These are phyloP conservation scores for Bombus cullumanus DNA, from an alignment of 1,140 invertebrate genomes.

Conservation along the genomic window DNA sequence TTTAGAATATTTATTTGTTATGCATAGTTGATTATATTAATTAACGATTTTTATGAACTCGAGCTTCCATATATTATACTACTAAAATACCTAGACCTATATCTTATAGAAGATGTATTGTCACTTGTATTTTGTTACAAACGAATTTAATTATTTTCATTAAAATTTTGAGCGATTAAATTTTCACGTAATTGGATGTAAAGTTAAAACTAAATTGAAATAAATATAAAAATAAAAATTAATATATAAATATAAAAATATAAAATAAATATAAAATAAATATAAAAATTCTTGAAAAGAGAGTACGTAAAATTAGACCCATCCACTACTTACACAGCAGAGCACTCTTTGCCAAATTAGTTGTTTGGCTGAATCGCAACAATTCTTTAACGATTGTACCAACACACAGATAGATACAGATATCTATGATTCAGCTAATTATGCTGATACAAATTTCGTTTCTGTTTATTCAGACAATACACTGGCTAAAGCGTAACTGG, in stretches of 20 bases:
- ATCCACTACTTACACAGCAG: too few species aligned
- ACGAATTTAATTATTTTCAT: too few species aligned
- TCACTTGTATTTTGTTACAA: too few species aligned
- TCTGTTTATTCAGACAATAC: conserved; percentile 23
- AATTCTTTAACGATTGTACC: background rate
- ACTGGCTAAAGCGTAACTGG: background rate
- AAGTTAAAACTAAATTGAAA: background rate
- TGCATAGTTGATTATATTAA: too few species aligned
- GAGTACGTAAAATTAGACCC: background rate
- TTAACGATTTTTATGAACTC: too few species aligned
- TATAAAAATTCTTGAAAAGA: background rate
- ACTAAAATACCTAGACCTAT: too few species aligned
- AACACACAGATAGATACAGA: background rate
- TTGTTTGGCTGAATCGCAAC: background rate
- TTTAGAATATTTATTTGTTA: too few species aligned
- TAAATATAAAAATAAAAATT: too few species aligned
- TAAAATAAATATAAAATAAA: background rate
- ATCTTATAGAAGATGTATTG: too few species aligned
- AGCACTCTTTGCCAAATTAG: background rate
- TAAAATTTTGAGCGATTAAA: too few species aligned
- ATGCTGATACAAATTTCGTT: background rate
- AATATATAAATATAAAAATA: background rate
- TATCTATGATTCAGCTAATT: conserved; percentile 1
- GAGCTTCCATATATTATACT: too few species aligned
- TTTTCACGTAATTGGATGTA: too few species aligned